A percentile compares a stretch with the other conserved stretches of the same genome.
phyloP scores from a whole-genome alignment of 2,888 invertebrate genomes.

The Cephus sareptanus region DNA sequence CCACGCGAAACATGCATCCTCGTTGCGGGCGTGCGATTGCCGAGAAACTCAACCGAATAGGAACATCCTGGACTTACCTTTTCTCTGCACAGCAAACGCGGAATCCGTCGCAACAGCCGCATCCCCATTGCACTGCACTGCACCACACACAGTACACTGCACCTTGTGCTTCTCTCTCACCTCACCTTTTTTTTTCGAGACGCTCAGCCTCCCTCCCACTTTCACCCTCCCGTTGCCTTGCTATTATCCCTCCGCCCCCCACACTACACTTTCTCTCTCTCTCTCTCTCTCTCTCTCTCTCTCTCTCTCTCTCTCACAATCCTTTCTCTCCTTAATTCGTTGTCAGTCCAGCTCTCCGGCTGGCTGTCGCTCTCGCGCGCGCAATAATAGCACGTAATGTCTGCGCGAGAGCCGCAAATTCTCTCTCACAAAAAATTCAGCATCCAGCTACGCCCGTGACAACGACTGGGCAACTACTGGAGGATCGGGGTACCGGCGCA shows the following conservation, averaged over 20 bases:
- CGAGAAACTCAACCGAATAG: too few relatives aligned
- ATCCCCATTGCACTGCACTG: conserved; percentile 36
- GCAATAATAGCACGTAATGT: neutral
- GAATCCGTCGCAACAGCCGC: conserved; percentile 26
- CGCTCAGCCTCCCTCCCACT: conserved; percentile 11
- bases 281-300: neutral
- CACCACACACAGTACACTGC: conserved; percentile 25
- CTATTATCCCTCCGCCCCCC: neutral
- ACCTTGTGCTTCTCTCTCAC: conserved; percentile 12
- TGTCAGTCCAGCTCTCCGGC: neutral
- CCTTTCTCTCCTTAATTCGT: neutral
- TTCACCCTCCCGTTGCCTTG: neutral
- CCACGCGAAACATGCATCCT: too few relatives aligned
- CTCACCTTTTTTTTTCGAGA: conserved; percentile 13
- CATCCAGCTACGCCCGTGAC: conserved; percentile 64
- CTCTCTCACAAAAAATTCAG: conserved; percentile 42
- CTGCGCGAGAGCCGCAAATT: neutral
- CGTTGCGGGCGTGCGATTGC: too few relatives aligned
- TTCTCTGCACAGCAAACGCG: conserved; percentile 22
- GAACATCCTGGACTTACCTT: conserved; percentile 17
- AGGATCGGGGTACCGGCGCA: conserved; percentile 55
- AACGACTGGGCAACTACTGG: conserved; percentile 62
- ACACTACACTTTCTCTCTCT: neutral
- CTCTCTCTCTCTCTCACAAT: neutral
- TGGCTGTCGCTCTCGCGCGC: neutral